Evolutionary conservation across 1,140 invertebrate species (phyloP), one percentile per base, ranked within the genome.

Genomic region (Arion vulgaris): DNA sequence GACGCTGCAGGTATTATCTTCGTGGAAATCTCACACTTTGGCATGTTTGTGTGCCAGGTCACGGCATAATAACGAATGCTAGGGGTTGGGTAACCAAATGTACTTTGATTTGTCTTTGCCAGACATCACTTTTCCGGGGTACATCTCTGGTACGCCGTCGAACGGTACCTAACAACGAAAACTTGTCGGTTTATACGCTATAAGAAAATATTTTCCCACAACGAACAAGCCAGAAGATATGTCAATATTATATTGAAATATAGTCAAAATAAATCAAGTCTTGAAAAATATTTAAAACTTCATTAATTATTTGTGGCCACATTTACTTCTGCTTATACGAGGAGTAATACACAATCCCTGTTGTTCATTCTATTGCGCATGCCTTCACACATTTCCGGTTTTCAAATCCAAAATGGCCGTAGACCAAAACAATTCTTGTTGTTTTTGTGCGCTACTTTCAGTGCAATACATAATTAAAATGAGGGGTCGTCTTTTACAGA

Each of bases 1-100:
- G 98, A 96, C 90, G 96, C 96, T 91, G 97, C 97, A 92, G 98
- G 98, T 94, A 98, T 95, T 68, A 91, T 89, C 72, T 84, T 86
- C 39, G 89, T 90, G 71, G 90, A 91, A 83, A 87, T 87, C 82
- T 90, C 88, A 81, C 89, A 91, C 85, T 88, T 82, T 81, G 86
- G 80, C 89, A 90, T 90, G 71, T 28, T 80, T 45, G 73, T 85
- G 38, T 74, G 57, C 80, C 80, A 81, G 26, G 75, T 75, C 34
- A 83, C 83, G 81, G 79, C 74, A 81, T 73, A 53, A 81, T 81
- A 32, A 81, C 23, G 28, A 45, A 15, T 80, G 62, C n/a, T 80
- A 53, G n/a, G 45, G 62, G 32, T 28, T 32, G 36, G 1, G 28
- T 49, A 80, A 28, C 62, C 66, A 4, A 32, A 32, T 66, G 62